Conservation (phyloP, 2,888 invertebrate species). For the Oscheius myriophilus region DNA sequence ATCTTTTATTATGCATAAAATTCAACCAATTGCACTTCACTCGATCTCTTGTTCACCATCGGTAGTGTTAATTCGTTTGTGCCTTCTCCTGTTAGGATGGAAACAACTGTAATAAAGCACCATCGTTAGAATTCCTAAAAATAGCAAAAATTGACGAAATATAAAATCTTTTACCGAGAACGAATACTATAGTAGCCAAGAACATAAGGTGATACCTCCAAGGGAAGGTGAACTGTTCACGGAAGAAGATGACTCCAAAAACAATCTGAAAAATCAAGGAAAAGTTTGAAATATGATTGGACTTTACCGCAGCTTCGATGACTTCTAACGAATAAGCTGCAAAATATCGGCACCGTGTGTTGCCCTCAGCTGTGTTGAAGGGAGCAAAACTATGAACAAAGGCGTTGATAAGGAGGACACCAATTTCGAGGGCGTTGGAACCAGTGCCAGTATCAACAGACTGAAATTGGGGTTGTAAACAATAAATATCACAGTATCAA, state of each 20-base stretch:
- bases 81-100: constrained; percentile 51
- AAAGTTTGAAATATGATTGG: neutral
- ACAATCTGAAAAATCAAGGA: constrained; percentile 15
- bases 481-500: neutral
- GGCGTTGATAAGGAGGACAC: constrained; percentile 48
- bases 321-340: constrained; percentile 53
- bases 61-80: constrained; percentile 8
- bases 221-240: constrained; percentile 1
- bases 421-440: constrained; percentile 37
- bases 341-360: constrained; percentile 49
- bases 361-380: constrained; percentile 63
- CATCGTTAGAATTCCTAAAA: constrained; percentile 50
- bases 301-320: constrained; percentile 50
- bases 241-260: constrained; percentile 1
- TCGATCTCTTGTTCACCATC: neutral
- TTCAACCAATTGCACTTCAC: too few species aligned
- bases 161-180: neutral
- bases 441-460: constrained; percentile 38
- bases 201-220: neutral
- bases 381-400: constrained; percentile 60
- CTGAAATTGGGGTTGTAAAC: constrained; percentile 28
- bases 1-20: too few species aligned
- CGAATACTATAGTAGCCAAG: neutral
- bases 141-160: constrained; percentile 3
- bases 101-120: constrained; percentile 51